Evolutionary conservation across 1,140 invertebrate species (phyloP).

Genomic region (Brachionus koreanus): DNA sequence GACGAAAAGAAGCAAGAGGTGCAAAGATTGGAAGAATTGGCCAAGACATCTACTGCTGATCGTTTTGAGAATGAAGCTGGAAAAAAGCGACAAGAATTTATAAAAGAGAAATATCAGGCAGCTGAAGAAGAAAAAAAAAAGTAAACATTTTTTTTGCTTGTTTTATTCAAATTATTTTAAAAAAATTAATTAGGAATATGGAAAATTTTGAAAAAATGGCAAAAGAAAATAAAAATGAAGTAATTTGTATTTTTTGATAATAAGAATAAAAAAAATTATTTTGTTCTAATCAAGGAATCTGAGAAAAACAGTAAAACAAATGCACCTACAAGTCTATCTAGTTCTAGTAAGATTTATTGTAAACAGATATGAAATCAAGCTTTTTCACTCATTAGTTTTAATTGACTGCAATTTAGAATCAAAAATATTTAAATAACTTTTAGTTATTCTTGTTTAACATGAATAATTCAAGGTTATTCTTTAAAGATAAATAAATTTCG

Average conservation of each 20-base stretch:
- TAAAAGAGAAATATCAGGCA: conserved; percentile 1
- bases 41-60: conserved; percentile 37
- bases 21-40: conserved; percentile 25
- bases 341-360: conserved; percentile 9
- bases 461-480: background rate
- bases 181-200: background rate
- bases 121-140: conserved; percentile 40
- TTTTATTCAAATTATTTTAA: background rate
- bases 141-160: background rate
- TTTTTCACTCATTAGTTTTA: background rate
- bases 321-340: background rate
- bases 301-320: background rate
- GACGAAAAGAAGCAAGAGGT: conserved; percentile 11
- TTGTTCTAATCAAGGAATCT: background rate
- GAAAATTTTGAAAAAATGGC: conserved; percentile 22
- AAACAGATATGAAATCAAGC: background rate
- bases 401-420: conserved; percentile 9
- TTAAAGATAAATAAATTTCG: conserved; percentile 4
- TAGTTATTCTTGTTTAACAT: background rate
- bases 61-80: conserved; percentile 1
- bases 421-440: conserved; percentile 3
- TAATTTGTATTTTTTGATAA: background rate
- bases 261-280: background rate
- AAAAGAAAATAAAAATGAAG: background rate
- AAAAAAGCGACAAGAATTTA: background rate